Evolutionary conservation across 1,140 invertebrate genomes (phyloP).

Genomic region (Eriosoma lanigerum): DNA sequence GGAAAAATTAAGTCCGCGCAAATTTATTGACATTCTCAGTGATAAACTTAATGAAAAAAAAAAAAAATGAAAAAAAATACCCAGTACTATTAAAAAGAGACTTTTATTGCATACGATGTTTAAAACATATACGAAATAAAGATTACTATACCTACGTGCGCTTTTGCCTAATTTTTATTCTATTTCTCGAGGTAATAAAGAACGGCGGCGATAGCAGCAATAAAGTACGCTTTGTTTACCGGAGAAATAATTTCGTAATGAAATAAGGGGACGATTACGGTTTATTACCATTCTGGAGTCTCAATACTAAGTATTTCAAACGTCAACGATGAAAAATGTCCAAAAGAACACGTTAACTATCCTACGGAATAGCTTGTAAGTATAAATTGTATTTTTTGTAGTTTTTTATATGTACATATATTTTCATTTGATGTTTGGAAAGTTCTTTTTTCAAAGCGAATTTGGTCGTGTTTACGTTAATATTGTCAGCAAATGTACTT

Average conservation of each 20-base stretch:
- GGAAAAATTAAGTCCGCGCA: conserved; percentile 46
- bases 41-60: conserved; percentile 51
- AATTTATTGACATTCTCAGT: conserved; percentile 48
- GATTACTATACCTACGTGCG: conserved; percentile 45
- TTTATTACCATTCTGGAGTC: conserved; percentile 13
- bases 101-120: conserved; percentile 45
- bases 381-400: too few species aligned
- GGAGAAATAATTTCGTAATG: conserved; percentile 42
- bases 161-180: conserved; percentile 47
- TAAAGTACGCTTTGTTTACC: conserved; percentile 46
- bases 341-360: too few species aligned
- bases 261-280: conserved; percentile 23
- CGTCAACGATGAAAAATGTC: background rate
- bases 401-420: too few species aligned
- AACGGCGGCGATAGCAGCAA: background rate
- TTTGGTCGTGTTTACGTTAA: too few species aligned
- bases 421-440: too few species aligned
- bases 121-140: conserved; percentile 22
- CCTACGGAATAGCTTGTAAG: too few species aligned
- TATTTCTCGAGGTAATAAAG: conserved; percentile 41
- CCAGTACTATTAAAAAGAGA: conserved; percentile 38
- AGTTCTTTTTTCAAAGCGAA: too few species aligned
- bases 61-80: background rate
- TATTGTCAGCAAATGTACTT: too few species aligned
- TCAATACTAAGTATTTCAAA: conserved; percentile 24